phyloP scores from a whole-genome alignment of 35 echinoderm and acorn worm species.

The Apostichopus californicus region DNA sequence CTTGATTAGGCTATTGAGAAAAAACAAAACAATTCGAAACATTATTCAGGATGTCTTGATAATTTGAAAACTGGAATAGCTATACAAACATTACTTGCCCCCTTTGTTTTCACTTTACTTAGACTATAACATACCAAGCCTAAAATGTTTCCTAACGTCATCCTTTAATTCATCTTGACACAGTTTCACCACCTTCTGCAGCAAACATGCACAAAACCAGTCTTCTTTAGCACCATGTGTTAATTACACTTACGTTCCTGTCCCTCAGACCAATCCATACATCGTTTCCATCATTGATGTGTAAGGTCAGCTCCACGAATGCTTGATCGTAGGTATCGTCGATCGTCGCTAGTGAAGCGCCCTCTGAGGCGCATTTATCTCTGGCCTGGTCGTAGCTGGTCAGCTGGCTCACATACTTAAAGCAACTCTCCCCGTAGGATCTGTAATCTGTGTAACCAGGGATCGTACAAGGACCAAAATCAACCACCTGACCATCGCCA shows the following conservation, averaged over 20 bases:
- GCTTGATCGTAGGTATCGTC: constrained; percentile 76
- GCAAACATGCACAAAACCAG: too few relatives aligned
- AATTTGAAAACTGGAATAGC: too few relatives aligned
- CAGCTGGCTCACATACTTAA: constrained; percentile 44
- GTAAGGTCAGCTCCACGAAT: constrained; percentile 72
- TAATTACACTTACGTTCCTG: constrained; percentile 37
- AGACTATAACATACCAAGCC: too few relatives aligned
- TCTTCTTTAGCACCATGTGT: too few relatives aligned
- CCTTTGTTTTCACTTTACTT: too few relatives aligned
- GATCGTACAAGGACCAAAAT: constrained; percentile 30
- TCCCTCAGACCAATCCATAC: constrained; percentile 86
- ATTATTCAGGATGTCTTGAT: too few relatives aligned
- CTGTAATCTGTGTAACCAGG: constrained; percentile 53
- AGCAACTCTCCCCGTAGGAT: constrained; percentile 73
- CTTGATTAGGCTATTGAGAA: constrained; percentile 48
- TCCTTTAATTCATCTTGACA: too few relatives aligned
- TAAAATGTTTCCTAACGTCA: too few relatives aligned
- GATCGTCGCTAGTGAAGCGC: constrained; percentile 65
- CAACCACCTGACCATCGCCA: not conserved
- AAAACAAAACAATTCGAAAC: not conserved
- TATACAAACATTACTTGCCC: too few relatives aligned
- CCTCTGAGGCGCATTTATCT: constrained; percentile 58
- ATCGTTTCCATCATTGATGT: constrained; percentile 32
- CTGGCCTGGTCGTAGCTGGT: constrained; percentile 46
- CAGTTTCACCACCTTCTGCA: too few relatives aligned